These are phyloP conservation scores for Drosophila oshimai DNA, from an alignment of 1,140 invertebrate genomes.

Conservation along the genomic window DNA sequence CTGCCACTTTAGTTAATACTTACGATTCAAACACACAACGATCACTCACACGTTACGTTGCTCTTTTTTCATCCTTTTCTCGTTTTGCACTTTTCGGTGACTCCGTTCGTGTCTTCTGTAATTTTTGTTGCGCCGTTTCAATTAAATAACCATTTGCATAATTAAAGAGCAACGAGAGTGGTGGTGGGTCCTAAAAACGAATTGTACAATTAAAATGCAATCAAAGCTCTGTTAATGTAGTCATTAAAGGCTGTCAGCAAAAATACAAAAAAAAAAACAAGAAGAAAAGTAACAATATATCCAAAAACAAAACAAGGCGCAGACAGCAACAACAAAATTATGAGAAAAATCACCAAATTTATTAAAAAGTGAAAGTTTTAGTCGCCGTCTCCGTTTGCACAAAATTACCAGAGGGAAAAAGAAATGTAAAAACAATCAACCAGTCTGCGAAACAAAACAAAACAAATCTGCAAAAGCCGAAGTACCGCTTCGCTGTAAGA, in stretches of 20 bases:
- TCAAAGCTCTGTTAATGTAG: constrained; percentile 59
- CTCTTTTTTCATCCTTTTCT: constrained; percentile 18
- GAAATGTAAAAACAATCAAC: constrained; percentile 71
- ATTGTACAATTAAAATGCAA: constrained; percentile 65
- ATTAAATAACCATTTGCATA: constrained; percentile 48
- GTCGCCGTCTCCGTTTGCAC: constrained; percentile 54
- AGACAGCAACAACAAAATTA: constrained; percentile 55
- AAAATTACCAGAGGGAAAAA: constrained; percentile 67
- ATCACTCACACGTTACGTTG: constrained; percentile 24
- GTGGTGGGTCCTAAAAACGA: constrained; percentile 29
- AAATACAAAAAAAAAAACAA: constrained; percentile 44
- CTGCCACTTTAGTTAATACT: constrained; percentile 22
- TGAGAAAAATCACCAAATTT: constrained; percentile 75
- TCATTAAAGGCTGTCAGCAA: constrained; percentile 51
- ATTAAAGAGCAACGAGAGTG: constrained; percentile 32
- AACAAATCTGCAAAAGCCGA: constrained; percentile 23
- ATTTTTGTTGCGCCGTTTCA: constrained; percentile 21
- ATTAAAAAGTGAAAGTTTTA: constrained; percentile 76
- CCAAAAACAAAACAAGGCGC: constrained; percentile 2
- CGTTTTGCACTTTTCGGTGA: constrained; percentile 13
- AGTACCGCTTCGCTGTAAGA: background rate
- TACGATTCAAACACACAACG: constrained; percentile 1
- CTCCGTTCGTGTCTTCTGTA: constrained; percentile 12
- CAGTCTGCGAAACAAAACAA: constrained; percentile 42
- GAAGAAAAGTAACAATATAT: constrained; percentile 4